Evolutionary conservation across 2,888 invertebrate genomes (phyloP).

Genomic region (Escarpia spicata): DNA sequence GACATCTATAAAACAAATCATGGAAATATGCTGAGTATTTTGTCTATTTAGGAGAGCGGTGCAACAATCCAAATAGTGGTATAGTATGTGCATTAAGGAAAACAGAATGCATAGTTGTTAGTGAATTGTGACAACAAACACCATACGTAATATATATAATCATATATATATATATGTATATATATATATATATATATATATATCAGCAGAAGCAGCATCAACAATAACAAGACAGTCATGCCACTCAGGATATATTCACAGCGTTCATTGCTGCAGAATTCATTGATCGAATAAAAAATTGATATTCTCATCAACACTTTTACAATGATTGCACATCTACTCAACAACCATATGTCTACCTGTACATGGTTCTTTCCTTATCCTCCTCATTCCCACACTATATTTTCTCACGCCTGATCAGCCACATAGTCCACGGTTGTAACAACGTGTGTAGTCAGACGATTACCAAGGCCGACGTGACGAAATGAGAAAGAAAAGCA

Average conservation of each 20-base stretch:
- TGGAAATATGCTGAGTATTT: too few species aligned
- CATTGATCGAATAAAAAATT: background rate
- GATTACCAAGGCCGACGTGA: background rate
- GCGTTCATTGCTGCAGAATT: background rate
- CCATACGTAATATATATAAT: background rate
- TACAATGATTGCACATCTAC: too few species aligned
- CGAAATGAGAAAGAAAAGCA: conserved; percentile 16
- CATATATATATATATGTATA: conserved; percentile 26
- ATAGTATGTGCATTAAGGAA: too few species aligned
- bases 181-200: conserved; percentile 28
- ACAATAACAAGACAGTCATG: background rate
- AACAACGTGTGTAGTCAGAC: background rate
- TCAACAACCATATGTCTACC: too few species aligned
- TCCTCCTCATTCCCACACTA: background rate
- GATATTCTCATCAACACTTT: background rate
- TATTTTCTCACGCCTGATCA: background rate
- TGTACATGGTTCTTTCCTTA: background rate
- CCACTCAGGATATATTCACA: background rate
- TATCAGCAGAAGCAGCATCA: background rate
- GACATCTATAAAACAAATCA: too few species aligned
- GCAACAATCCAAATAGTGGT: too few species aligned
- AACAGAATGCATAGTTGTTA: too few species aligned
- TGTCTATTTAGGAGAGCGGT: too few species aligned
- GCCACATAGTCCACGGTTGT: background rate
- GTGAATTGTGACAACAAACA: too few species aligned